A percentile compares a stretch with the other conserved stretches of the same genome.
Evolutionary conservation across 2,888 invertebrate genomes (phyloP).

Genomic region (Dasysyrphus tricinctus): DNA sequence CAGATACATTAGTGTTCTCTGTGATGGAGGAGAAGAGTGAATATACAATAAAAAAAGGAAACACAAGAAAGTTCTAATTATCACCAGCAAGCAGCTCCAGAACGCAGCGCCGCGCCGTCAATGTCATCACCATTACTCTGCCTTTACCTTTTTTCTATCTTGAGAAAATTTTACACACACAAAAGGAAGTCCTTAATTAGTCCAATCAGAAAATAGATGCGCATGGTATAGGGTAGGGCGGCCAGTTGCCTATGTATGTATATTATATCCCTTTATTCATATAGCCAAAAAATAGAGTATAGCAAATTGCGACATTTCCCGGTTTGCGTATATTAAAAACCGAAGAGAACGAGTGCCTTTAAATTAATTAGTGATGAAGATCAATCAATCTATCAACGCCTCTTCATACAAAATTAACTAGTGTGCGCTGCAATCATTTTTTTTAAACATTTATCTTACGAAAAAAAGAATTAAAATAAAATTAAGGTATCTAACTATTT

Average conservation of each 20-base stretch:
- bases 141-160: slow-evolving; percentile 2
- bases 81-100: neutral
- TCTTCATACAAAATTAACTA: too few species aligned
- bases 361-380: too few species aligned
- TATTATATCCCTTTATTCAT: neutral
- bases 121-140: slow-evolving; percentile 12
- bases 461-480: too few species aligned
- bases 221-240: slow-evolving; percentile 1
- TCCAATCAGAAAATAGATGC: slow-evolving; percentile 67
- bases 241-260: neutral
- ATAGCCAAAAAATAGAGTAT: neutral
- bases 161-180: neutral
- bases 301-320: neutral
- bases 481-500: too few species aligned
- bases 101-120: too few species aligned
- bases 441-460: too few species aligned
- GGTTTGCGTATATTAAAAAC: too few species aligned
- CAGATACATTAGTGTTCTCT: neutral
- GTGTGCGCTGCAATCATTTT: too few species aligned
- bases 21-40: neutral
- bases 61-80: slow-evolving; percentile 55
- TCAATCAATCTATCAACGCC: too few species aligned
- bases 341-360: too few species aligned
- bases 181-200: slow-evolving; percentile 68
- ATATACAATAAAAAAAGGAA: neutral